Base-by-base conservation (phyloP, 2,888 invertebrate genomes). In the Aleiodes testaceus region DNA sequence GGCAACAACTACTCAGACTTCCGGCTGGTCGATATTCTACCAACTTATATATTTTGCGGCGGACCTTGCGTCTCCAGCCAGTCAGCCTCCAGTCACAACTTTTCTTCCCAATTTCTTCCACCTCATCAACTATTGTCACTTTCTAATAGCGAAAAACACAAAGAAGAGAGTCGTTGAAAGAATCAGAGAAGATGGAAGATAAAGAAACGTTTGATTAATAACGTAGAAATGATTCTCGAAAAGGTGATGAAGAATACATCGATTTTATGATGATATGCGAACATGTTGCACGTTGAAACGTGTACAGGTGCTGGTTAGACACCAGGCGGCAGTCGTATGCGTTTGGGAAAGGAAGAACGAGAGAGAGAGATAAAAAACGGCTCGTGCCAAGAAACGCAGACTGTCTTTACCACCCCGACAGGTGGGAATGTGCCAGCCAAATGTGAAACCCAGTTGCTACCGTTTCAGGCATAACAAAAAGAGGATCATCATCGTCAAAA, bases 21-120 rank as follows among this genome's bases (percentile, higher is more conserved):
- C 85, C 85, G 88, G 83, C 83, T 85, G 89, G 89, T 89, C 89
- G 89, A 89, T 89, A 89, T 87, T 87, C 88, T 84, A 83, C 82
- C 83, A 83, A 84, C 82, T 84, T 83, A 81, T 82, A 75, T 70
- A 80, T 81, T 82, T 80, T 81, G 80, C 79, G 81, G 81, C 82
- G 79, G 79, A 81, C 80, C 80, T 80, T 79, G 74, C 79, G 75
- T 75, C 78, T 68, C 63, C 72, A 42, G 20, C 55, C 72, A 50
- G 52, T 59, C 30, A 66, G 53, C 42, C 67, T 69, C 67, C 49
- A 61, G 50, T 53, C 18, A 55, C 44, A 66, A 45, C 53, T 64
- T 47, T 50, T 49, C 63, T 66, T 59, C 20, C 20, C 61, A 65
- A 26, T 63, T 70, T 70, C 77, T 55, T 65, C 66, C 66, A 68